Evolutionary conservation across 2,113 vertebrate species (phyloP).

Genomic region (Pungitius pungitius): DNA sequence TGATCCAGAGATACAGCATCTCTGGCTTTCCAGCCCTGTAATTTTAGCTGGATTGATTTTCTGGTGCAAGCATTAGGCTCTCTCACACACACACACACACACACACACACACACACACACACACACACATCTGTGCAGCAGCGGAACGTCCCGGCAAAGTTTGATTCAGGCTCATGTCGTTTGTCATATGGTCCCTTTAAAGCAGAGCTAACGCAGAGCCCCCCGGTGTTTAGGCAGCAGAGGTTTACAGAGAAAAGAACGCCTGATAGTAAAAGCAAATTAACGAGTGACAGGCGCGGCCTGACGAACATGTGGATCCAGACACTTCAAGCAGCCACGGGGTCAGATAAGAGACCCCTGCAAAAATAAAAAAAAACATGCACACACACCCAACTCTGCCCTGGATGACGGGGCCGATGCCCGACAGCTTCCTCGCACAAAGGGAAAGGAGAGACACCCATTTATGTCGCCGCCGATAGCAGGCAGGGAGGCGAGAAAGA

Average conservation of each 20-base stretch:
- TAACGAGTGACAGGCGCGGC: conserved; percentile 21
- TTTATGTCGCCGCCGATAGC: conserved; percentile 41
- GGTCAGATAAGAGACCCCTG: conserved; percentile 49
- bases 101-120: not conserved
- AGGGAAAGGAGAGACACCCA: conserved; percentile 21
- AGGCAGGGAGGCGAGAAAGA: conserved; percentile 19
- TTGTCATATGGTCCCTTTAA: not conserved
- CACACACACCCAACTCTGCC: conserved; percentile 7
- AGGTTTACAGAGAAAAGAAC: not conserved
- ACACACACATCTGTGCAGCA: conserved; percentile 37
- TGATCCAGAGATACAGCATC: conserved; percentile 24
- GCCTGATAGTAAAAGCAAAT: conserved; percentile 14
- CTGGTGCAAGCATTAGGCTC: conserved; percentile 12
- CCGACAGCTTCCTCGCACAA: conserved; percentile 34
- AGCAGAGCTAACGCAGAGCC: conserved; percentile 9
- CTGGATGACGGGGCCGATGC: conserved; percentile 23
- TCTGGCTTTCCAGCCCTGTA: conserved; percentile 17
- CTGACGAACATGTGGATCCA: conserved; percentile 24
- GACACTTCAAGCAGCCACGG: conserved; percentile 17
- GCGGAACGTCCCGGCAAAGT: conserved; percentile 7
- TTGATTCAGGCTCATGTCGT: not conserved
- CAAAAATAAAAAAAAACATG: conserved; percentile 36
- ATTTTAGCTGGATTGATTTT: conserved; percentile 31
- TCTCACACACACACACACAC: not conserved
- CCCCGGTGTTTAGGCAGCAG: not conserved